Evolutionary conservation across 1,140 invertebrate species (phyloP).

Genomic region (Agrypnia vestita): DNA sequence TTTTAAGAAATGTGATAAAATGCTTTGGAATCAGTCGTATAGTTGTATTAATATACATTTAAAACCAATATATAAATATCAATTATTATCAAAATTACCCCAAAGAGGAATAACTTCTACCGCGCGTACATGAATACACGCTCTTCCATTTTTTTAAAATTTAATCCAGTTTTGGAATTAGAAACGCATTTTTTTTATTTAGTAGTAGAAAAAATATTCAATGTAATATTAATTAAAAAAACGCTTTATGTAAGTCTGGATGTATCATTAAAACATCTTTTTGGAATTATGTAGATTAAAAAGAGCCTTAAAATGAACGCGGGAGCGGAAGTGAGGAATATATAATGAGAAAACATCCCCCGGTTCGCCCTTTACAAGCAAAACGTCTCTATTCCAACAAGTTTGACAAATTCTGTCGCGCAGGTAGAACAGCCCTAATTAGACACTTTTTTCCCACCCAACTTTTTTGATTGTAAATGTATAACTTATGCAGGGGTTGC

Average conservation of each 20-base stretch:
- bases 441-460: not conserved
- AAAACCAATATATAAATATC: too few species aligned
- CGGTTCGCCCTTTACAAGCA: not conserved
- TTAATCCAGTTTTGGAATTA: too few species aligned
- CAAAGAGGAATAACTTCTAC: too few species aligned
- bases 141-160: too few species aligned
- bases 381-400: not conserved
- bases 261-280: conserved; percentile 29
- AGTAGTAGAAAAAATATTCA: too few species aligned
- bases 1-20: too few species aligned
- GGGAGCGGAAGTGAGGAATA: not conserved
- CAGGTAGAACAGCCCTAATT: conserved; percentile 1
- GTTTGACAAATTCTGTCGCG: not conserved
- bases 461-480: conserved; percentile 14
- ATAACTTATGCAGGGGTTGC: not conserved
- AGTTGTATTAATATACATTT: too few species aligned
- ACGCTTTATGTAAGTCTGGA: not conserved
- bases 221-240: too few species aligned
- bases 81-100: too few species aligned
- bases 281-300: conserved; percentile 23
- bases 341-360: conserved; percentile 12
- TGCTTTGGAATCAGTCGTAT: too few species aligned
- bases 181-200: too few species aligned
- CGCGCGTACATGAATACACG: too few species aligned
- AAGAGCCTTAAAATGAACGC: not conserved